Percentiles rank a stretch among this genome's conserved stretches.
Evolutionary conservation across 1,140 invertebrate species (phyloP).

Genomic region (Frieseomelitta varia): DNA sequence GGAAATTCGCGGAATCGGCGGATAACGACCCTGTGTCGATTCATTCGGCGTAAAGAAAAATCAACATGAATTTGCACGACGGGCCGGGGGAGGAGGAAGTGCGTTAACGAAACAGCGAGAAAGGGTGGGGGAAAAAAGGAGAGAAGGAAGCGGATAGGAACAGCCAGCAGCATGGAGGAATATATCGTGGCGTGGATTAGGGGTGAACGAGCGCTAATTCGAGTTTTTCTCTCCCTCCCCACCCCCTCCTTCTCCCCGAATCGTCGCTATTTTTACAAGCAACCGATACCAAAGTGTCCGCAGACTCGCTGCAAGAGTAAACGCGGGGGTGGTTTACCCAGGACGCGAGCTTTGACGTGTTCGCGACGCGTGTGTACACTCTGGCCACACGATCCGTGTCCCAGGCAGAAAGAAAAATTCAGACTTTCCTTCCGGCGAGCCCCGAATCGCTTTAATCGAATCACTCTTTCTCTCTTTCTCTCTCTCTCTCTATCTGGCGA

Average conservation of each 20-base stretch:
- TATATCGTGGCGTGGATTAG: slow-evolving; percentile 63
- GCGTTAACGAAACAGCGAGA: slow-evolving; percentile 45
- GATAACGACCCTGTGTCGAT: slow-evolving; percentile 17
- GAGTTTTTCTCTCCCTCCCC: slow-evolving; percentile 44
- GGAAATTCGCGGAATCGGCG: slow-evolving; percentile 19
- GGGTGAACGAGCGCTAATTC: slow-evolving; percentile 67
- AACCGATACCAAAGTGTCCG: slow-evolving; percentile 52
- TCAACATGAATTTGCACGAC: slow-evolving; percentile 41
- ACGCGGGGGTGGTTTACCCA: slow-evolving; percentile 59
- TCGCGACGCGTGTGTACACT: slow-evolving; percentile 28
- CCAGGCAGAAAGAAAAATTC: slow-evolving; percentile 25
- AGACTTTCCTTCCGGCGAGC: neutral
- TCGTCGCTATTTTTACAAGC: slow-evolving; percentile 74
- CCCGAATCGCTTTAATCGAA: slow-evolving; percentile 23
- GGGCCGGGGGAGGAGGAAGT: neutral
- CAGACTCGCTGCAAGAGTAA: slow-evolving; percentile 17
- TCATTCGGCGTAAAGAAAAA: slow-evolving; percentile 36
- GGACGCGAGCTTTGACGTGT: slow-evolving; percentile 35
- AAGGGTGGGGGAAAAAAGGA: neutral
- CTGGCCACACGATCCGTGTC: neutral
- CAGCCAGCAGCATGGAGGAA: slow-evolving; percentile 30
- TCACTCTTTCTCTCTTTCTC: neutral
- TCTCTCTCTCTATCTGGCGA: too few species aligned
- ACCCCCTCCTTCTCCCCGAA: slow-evolving; percentile 46
- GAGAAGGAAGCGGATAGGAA: slow-evolving; percentile 4